Base-by-base conservation (phyloP, 1,140 invertebrate species). In the Rhysida immarginata region DNA sequence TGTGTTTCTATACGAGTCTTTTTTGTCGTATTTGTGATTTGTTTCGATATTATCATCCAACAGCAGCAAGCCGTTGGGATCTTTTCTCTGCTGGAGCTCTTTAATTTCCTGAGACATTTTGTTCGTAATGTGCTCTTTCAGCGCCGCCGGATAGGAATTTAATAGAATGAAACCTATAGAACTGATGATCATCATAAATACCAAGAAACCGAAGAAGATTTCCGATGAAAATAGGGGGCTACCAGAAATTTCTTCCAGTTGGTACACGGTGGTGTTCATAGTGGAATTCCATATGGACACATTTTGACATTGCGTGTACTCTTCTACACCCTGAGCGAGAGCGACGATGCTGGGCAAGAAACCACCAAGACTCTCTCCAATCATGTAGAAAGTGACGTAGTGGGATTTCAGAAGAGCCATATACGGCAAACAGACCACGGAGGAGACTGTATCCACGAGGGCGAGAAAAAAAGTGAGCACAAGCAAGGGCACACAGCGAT, bases 361-460 rank as follows among this genome's bases (percentile, higher is more conserved):
- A 0, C 90, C 89, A 67, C 89, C 92, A 0, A 96, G 71, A 0
- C 91, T 90, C 69, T 84, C 81, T 2, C 82, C 82, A 21, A 83
- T 71, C 58, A 81, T 77, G 62, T 78, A 82, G 0, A 79, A 79
- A 2, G 76, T 77, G 55, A 84, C 69, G 63, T 82, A 94, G 21
- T 82, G 76, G 61, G 80, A 66, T 61, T 84, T 78, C 59, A 86
- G 93, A 50, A 80, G 75, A 35, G 86, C 78, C 82, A 96, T 85
- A 66, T 86, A 95, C 0, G 92, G 92, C 63, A 94, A 81, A 65
- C 92, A 96, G 0, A 79, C 73, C 23, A 96, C 90, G 0, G 91
- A 93, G 59, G 89, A 92, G 0, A 88, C 93, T 66, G 90, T 92
- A 55, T 92, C 90, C 16, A 95, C 88, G 0, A 91, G 67, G 0